Evolutionary conservation across 2,113 vertebrate species (phyloP).

Genomic region (Saccopteryx bilineata): DNA sequence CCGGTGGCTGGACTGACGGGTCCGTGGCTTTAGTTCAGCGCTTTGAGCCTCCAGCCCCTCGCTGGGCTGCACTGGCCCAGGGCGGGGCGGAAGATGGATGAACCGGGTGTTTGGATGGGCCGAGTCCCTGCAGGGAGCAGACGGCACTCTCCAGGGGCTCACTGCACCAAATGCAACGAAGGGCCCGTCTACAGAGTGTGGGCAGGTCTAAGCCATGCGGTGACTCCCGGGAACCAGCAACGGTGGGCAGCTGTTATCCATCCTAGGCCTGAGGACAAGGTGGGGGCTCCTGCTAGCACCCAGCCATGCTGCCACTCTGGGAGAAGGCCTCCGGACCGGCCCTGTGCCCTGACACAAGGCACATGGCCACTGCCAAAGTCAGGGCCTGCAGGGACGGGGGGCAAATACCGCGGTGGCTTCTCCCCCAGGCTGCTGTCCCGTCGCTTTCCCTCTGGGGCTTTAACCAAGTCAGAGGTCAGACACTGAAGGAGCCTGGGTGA

Average conservation of each 20-base stretch:
- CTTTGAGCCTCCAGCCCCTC: background rate
- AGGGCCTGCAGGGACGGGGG: background rate
- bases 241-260: fast-evolving
- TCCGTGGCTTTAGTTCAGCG: background rate
- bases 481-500: background rate
- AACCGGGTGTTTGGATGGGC: background rate
- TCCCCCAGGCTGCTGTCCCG: background rate
- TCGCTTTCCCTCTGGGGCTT: background rate
- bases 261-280: background rate
- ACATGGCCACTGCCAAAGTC: background rate
- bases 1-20: background rate
- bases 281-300: background rate
- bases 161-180: background rate
- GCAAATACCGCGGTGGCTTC: too few relatives aligned
- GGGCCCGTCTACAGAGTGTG: fast-evolving
- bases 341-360: too few relatives aligned
- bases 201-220: background rate
- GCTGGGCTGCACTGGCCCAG: background rate
- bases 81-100: background rate
- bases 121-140: background rate
- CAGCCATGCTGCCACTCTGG: background rate
- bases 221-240: background rate
- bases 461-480: background rate
- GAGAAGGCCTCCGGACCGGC: background rate
- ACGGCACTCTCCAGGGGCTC: background rate